A percentile compares a stretch with the other conserved stretches of the same genome.
These are phyloP conservation scores for Porites divaricata DNA, from an alignment of 92 coral and sea anemone genomes.

Conservation along the genomic window DNA sequence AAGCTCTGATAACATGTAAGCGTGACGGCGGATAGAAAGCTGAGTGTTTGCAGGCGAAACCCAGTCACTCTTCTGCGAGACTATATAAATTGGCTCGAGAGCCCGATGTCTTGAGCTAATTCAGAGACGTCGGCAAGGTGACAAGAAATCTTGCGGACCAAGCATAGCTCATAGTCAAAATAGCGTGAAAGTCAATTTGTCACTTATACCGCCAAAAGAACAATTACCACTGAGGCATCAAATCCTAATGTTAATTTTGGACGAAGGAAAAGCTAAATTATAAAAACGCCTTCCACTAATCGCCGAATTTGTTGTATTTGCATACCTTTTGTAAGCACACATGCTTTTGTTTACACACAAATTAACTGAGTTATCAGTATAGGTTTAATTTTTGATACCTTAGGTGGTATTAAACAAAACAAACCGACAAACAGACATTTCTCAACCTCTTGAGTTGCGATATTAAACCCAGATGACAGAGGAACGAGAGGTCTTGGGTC, in stretches of 20 bases:
- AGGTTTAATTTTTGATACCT: slow-evolving; percentile 81
- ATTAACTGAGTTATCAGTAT: slow-evolving; percentile 74
- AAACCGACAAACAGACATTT: slow-evolving; percentile 9
- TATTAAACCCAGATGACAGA: background rate
- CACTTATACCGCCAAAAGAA: slow-evolving; percentile 56
- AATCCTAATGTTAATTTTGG: slow-evolving; percentile 62
- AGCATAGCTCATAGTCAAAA: slow-evolving; percentile 38
- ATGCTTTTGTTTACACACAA: slow-evolving; percentile 88
- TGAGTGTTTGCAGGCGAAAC: slow-evolving; percentile 23
- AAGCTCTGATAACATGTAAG: slow-evolving; percentile 39
- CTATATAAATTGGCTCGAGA: slow-evolving; percentile 11
- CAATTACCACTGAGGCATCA: slow-evolving; percentile 56
- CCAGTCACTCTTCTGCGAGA: slow-evolving; percentile 31
- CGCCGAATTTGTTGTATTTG: slow-evolving; percentile 72
- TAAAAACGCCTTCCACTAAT: slow-evolving; percentile 66
- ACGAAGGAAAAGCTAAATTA: slow-evolving; percentile 67
- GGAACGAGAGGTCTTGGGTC: background rate
- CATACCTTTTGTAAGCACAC: slow-evolving; percentile 79
- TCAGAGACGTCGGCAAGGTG: slow-evolving; percentile 8
- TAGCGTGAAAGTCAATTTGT: slow-evolving; percentile 59
- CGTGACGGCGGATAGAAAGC: slow-evolving; percentile 12
- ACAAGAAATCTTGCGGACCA: background rate
- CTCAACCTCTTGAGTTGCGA: background rate
- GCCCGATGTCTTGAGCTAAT: background rate
- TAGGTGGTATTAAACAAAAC: slow-evolving; percentile 73